Conservation (phyloP, 1,140 invertebrate genomes). For the Drosophila ambigua region DNA sequence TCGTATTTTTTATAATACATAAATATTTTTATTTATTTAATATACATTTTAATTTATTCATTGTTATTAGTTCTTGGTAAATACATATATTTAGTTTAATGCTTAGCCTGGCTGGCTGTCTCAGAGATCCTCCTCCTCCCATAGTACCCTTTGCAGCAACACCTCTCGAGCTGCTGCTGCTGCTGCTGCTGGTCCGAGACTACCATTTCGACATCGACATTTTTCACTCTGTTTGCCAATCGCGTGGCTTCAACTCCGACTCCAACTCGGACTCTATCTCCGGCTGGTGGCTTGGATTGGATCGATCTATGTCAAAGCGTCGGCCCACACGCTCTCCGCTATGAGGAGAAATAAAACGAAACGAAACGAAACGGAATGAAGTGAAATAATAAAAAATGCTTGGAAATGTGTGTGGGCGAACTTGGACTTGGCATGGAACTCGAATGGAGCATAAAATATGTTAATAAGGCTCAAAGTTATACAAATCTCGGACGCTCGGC, state of each 20-base stretch:
- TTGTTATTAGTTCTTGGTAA: too few species aligned
- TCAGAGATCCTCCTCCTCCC: neutral
- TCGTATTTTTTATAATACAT: too few species aligned
- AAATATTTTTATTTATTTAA: too few species aligned
- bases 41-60: too few species aligned
- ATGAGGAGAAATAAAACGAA: constrained; percentile 26
- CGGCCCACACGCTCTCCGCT: constrained; percentile 39
- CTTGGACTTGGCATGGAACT: constrained; percentile 51
- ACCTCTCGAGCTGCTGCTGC: constrained; percentile 16
- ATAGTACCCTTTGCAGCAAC: constrained; percentile 1
- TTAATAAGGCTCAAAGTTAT: constrained; percentile 81
- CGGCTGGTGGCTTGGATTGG: constrained; percentile 25
- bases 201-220: constrained; percentile 33
- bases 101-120: too few species aligned
- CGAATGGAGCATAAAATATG: constrained; percentile 74
- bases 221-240: constrained; percentile 43
- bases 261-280: too few species aligned
- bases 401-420: constrained; percentile 49
- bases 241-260: neutral
- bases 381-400: constrained; percentile 34
- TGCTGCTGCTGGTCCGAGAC: constrained; percentile 2
- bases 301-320: constrained; percentile 56
- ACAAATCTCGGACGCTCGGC: constrained; percentile 44
- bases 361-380: constrained; percentile 11
- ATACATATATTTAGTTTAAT: too few species aligned